Conservation (phyloP, 2,113 vertebrate genomes). For the Perca schrenkii region DNA sequence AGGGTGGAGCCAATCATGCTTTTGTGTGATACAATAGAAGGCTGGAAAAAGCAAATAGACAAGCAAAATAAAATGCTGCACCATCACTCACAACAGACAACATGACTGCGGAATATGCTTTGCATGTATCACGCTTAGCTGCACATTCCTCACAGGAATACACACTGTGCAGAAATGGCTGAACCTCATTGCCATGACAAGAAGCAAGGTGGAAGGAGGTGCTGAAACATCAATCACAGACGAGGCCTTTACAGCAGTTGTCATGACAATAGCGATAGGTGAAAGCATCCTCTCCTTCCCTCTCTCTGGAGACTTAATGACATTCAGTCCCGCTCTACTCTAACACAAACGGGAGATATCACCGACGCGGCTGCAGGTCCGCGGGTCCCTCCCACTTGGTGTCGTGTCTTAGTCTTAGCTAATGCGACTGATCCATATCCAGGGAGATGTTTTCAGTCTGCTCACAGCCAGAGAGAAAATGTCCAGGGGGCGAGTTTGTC, state of each 20-base stretch:
- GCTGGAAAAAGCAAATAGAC: neutral
- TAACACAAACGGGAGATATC: constrained; percentile 1
- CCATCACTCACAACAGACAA: constrained; percentile 40
- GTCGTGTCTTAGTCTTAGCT: neutral
- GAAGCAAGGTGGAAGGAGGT: constrained; percentile 30
- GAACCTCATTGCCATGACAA: constrained; percentile 46
- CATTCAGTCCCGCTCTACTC: constrained; percentile 38
- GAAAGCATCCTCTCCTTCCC: constrained; percentile 27
- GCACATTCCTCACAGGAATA: constrained; percentile 39
- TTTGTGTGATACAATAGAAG: constrained; percentile 5
- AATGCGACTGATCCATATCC: constrained; percentile 1
- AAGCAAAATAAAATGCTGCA: constrained; percentile 27
- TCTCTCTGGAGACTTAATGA: constrained; percentile 45
- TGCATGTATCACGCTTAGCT: constrained; percentile 9
- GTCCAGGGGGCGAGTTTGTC: neutral
- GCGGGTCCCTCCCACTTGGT: neutral
- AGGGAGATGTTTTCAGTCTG: constrained; percentile 20
- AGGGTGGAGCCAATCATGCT: constrained; percentile 13
- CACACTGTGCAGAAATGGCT: constrained; percentile 19
- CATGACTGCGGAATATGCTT: constrained; percentile 28
- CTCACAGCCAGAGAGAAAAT: constrained; percentile 1
- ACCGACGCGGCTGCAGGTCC: constrained; percentile 13
- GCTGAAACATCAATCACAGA: constrained; percentile 46
- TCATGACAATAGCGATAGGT: constrained; percentile 57
- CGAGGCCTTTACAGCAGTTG: constrained; percentile 52